Evolutionary conservation across 2,888 invertebrate species (phyloP), one percentile per base, ranked within the genome.

Genomic region (Trichopria drosophilae): DNA sequence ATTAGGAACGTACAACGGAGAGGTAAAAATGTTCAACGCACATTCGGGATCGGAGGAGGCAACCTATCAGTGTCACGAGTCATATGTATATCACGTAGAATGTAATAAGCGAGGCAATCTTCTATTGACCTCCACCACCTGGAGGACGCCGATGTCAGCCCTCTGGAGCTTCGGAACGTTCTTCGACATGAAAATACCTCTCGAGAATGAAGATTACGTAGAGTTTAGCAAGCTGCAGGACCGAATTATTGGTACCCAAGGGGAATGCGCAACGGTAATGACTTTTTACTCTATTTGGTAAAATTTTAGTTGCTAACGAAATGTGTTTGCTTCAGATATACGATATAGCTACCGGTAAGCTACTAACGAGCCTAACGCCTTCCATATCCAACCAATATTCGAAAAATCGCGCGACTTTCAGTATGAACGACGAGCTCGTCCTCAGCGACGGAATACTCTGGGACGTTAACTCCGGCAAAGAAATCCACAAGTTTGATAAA

Each of bases 401-500:
- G 2, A 89, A 90, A 77, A 98, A 98, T 77, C 81, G 90, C 41
- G 97, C 98, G 3, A 94, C 94, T 2, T 96, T 95, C 76, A 93
- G 90, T 76, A 92, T 91, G 43, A 88, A 89, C 3, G 97, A 98
- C 72, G 94, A 96, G 66, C 79, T 98, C 13, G 87, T 98, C n/a
- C 78, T 98, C 59, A 61, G 76, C 79, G 97, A 98, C 74, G 97
- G 98, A 28, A 94, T 97, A 0, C 77, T 98, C 0, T 98, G 94
- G 88, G 97, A 98, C 73, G 88, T 93, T 6, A 85, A 87, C 62
- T 84, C 88, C 0, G 89, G 89, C 15, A 90, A 88, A 67, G 86
- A 91, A 61, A 88, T 99, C 35, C 96, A 97, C 78, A 96, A 97
- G 74, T 92, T 99, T 71, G 99, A 99, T 78, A 98, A 98, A 76